Percentiles rank a stretch among this genome's conserved stretches.
Evolutionary conservation across 2,113 vertebrate species (phyloP).

Genomic region (Cynopterus brachyotis): DNA sequence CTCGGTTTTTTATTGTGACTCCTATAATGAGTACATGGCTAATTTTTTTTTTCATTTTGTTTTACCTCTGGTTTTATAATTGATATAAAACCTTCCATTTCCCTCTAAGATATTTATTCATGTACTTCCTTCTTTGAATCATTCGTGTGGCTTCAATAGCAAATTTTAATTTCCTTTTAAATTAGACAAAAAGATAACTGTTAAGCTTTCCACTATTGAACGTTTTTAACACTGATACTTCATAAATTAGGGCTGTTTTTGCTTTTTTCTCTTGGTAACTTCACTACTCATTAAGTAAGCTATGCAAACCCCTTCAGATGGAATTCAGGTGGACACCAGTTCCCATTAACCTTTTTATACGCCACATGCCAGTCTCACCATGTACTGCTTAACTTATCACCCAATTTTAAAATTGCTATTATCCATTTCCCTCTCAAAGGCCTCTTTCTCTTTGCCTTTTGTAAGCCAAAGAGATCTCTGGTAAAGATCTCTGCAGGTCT

Average conservation of each 20-base stretch:
- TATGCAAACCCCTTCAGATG: not conserved
- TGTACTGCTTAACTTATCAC: not conserved
- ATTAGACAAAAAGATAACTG: not conserved
- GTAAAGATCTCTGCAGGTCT: not conserved
- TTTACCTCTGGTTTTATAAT: slow-evolving; percentile 30
- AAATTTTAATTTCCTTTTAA: slow-evolving; percentile 49
- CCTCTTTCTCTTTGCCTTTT: slow-evolving; percentile 23
- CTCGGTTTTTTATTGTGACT: not conserved
- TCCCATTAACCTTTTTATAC: not conserved
- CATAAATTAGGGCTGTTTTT: not conserved
- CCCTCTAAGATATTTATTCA: not conserved
- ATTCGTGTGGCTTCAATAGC: not conserved
- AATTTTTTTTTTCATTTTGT: not conserved
- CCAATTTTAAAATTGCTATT: slow-evolving; percentile 10
- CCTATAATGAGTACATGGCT: not conserved
- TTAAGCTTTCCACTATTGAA: not conserved
- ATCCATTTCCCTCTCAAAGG: slow-evolving; percentile 16
- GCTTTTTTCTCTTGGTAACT: not conserved
- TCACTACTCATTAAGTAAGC: not conserved
- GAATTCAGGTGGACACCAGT: not conserved
- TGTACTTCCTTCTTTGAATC: not conserved
- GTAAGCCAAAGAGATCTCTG: not conserved
- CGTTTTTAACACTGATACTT: slow-evolving; percentile 1
- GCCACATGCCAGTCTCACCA: not conserved
- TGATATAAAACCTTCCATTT: not conserved